Evolutionary conservation across 2,888 invertebrate genomes (phyloP).

Genomic region (Netelia melanura): DNA sequence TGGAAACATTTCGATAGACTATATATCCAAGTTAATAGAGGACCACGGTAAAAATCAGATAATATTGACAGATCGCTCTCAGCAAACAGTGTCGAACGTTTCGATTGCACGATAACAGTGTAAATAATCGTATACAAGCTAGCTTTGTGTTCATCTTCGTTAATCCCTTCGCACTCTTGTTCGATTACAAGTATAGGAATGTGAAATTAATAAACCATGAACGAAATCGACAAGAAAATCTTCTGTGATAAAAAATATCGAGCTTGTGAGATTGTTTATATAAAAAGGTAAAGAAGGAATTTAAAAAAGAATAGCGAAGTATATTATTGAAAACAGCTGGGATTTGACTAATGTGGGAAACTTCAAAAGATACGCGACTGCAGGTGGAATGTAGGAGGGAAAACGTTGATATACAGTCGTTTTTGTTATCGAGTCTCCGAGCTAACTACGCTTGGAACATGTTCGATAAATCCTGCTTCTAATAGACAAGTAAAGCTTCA

Average conservation of each 20-base stretch:
- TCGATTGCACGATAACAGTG: not conserved
- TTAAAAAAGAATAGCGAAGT: too few species aligned
- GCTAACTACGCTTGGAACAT: not conserved
- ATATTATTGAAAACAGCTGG: too few species aligned
- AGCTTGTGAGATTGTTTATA: too few species aligned
- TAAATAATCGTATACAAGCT: too few species aligned
- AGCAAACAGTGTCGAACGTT: not conserved
- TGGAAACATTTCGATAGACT: conserved; percentile 6
- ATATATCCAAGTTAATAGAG: not conserved
- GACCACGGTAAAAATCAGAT: not conserved
- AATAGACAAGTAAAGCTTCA: not conserved
- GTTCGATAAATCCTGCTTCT: not conserved
- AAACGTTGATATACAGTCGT: not conserved
- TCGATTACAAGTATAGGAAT: too few species aligned
- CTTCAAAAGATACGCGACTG: not conserved
- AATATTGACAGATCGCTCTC: not conserved
- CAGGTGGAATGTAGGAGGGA: not conserved
- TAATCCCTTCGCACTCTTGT: too few species aligned
- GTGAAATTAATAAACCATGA: too few species aligned
- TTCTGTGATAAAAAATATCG: too few species aligned
- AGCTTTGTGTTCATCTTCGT: too few species aligned
- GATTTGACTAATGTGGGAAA: not conserved
- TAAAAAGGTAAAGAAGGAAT: too few species aligned
- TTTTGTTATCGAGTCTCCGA: not conserved
- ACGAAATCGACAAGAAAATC: too few species aligned